Conservation (phyloP, 1,140 invertebrate genomes). For the Leptestheria dahalacensis region DNA sequence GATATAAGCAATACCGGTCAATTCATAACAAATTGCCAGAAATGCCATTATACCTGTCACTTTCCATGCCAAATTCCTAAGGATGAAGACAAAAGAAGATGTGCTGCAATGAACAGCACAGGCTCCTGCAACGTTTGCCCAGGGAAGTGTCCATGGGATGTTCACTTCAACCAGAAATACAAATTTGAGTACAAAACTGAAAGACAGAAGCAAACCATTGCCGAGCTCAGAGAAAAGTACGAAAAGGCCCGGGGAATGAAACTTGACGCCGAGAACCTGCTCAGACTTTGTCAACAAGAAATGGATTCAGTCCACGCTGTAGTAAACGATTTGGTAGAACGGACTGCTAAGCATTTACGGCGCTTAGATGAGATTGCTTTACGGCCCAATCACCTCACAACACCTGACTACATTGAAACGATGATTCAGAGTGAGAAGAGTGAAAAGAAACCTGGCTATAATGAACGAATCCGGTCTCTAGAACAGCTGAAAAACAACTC, state of each 20-base stretch:
- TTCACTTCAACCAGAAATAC: not conserved
- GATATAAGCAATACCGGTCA: not conserved
- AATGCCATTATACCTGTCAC: not conserved
- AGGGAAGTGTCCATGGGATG: not conserved
- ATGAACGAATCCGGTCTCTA: no score
- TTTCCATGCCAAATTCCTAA: not conserved
- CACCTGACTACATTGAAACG: no score
- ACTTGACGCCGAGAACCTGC: not conserved
- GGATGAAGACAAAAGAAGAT: not conserved
- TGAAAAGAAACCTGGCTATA: no score
- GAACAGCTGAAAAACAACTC: no score
- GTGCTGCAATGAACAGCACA: not conserved
- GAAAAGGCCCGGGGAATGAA: not conserved
- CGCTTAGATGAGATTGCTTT: no score
- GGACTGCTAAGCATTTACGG: no score
- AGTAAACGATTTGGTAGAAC: no score
- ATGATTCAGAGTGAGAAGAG: no score
- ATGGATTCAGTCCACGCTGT: no score
- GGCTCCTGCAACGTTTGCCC: not conserved
- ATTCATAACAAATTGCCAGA: conserved; percentile 5
- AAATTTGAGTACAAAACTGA: not conserved
- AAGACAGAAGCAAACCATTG: not conserved
- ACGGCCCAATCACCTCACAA: no score
- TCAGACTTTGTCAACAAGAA: no score
- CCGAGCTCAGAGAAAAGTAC: not conserved